A percentile compares a stretch with the other conserved stretches of the same genome.
Conservation (phyloP, 2,797 vertebrate genomes). For the Urocyon cinereoargenteus region DNA sequence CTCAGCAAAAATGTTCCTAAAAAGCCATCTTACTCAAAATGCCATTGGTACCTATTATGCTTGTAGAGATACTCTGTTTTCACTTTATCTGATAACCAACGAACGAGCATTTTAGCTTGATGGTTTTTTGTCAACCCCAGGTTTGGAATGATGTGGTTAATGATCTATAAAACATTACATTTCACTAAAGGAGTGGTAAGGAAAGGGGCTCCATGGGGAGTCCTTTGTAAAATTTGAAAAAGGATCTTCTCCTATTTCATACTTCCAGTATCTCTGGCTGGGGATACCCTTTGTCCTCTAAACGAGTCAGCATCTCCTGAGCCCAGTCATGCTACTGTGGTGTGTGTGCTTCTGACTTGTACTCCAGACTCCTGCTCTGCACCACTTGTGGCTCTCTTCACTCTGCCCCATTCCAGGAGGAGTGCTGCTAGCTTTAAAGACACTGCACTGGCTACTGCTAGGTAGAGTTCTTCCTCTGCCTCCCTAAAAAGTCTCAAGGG, state of each 20-base stretch:
- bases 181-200: background rate
- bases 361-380: background rate
- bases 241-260: background rate
- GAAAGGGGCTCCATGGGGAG: background rate
- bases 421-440: background rate
- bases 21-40: conserved; percentile 9
- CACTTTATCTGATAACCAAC: background rate
- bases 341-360: background rate
- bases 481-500: background rate
- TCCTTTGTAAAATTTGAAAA: background rate
- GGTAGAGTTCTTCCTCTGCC: background rate
- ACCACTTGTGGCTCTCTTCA: background rate
- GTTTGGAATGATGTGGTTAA: background rate
- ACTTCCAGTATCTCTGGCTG: background rate
- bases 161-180: background rate
- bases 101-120: background rate
- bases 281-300: background rate
- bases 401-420: background rate
- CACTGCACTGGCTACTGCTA: background rate
- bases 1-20: background rate
- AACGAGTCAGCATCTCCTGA: background rate
- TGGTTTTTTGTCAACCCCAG: background rate
- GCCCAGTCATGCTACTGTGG: background rate
- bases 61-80: background rate
- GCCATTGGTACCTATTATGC: background rate